Evolutionary conservation across 2,888 invertebrate genomes (phyloP).

Genomic region (Suillia variegata): DNA sequence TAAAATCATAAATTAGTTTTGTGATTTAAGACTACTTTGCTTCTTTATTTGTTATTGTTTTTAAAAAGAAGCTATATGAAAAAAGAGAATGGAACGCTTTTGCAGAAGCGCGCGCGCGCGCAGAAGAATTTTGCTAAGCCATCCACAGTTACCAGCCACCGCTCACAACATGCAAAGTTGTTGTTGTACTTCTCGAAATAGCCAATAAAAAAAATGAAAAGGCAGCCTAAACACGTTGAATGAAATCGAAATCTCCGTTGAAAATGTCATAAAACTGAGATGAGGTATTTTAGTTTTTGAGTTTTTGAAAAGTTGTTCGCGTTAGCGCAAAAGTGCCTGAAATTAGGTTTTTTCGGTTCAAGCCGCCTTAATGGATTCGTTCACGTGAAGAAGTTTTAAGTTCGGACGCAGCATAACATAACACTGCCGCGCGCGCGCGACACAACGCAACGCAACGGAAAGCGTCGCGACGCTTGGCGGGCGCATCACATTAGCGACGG

Average conservation of each 20-base stretch:
- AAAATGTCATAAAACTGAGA: constrained; percentile 14
- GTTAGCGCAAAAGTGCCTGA: constrained; percentile 9
- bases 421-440: no score
- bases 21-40: no score
- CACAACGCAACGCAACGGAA: no score
- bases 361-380: constrained; percentile 13
- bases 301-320: constrained; percentile 18
- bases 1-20: no score
- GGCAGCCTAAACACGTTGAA: not conserved
- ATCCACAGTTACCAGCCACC: no score
- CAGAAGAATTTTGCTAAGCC: not conserved
- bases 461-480: constrained; percentile 11
- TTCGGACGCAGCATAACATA: no score
- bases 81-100: no score
- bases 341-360: constrained; percentile 15
- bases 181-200: not conserved
- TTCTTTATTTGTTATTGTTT: no score
- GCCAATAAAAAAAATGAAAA: not conserved
- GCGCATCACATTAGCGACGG: constrained; percentile 12
- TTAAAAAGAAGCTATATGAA: no score
- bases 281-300: no score
- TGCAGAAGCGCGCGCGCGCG: not conserved
- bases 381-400: constrained; percentile 19
- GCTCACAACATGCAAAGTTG: no score
- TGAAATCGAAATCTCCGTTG: not conserved